Conservation (phyloP, 2,797 vertebrate genomes). For the Vespertilio murinus region DNA sequence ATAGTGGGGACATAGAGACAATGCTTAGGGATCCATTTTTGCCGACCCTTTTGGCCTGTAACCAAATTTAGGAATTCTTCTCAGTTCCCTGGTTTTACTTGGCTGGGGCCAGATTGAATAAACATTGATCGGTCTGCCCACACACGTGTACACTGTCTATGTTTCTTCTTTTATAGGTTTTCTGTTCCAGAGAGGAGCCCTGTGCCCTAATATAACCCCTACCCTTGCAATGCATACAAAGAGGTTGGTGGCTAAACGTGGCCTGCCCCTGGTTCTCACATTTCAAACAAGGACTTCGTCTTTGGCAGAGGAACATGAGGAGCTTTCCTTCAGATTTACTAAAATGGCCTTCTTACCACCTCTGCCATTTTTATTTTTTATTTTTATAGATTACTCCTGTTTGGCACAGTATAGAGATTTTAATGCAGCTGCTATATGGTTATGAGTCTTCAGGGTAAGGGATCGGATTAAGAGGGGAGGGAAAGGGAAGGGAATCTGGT, state of each 20-base stretch:
- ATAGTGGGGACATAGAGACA: background rate
- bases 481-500: background rate
- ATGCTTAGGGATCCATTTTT: background rate
- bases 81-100: background rate
- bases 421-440: background rate
- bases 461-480: background rate
- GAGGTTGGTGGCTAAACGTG: background rate
- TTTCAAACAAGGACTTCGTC: background rate
- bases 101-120: background rate
- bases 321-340: background rate
- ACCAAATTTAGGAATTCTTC: background rate
- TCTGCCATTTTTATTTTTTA: background rate
- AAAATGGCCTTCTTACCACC: background rate
- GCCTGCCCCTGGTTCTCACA: background rate
- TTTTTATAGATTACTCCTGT: background rate
- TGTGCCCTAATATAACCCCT: background rate
- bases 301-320: background rate
- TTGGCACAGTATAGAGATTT: background rate
- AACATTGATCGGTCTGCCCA: background rate
- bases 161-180: background rate
- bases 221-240: background rate
- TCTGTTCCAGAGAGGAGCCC: background rate
- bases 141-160: fast-evolving
- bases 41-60: background rate
- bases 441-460: background rate